Percentiles rank a stretch among this genome's conserved stretches.
Evolutionary conservation across 2,797 vertebrate genomes (phyloP).

Genomic region (Phaenicophaeus curvirostris): DNA sequence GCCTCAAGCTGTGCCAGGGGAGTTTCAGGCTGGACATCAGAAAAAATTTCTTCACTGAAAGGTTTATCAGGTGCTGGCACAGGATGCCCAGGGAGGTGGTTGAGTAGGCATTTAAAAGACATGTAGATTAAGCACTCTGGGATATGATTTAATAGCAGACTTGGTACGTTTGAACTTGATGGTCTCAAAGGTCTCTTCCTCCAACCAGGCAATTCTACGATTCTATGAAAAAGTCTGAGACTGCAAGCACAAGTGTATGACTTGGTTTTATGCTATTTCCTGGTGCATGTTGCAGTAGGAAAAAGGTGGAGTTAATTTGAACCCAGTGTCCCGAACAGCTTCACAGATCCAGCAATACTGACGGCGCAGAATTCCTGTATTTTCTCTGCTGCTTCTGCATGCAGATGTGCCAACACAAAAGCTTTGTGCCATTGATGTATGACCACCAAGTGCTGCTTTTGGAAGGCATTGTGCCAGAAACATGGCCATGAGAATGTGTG

Average conservation of each 20-base stretch:
- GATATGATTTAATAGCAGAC: too few relatives aligned
- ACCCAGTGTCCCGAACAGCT: background rate
- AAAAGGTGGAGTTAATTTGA: background rate
- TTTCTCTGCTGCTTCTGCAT: background rate
- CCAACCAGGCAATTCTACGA: too few relatives aligned
- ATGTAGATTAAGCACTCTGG: too few relatives aligned
- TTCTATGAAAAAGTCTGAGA: background rate
- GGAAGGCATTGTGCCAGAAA: background rate
- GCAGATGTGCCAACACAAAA: rapidly evolving
- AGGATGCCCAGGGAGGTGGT: too few relatives aligned
- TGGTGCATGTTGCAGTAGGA: rapidly evolving
- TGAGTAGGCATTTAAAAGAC: too few relatives aligned
- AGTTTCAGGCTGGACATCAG: too few relatives aligned
- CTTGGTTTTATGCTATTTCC: background rate
- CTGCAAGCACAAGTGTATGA: background rate
- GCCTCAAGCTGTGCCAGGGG: too few relatives aligned
- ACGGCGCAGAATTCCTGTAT: background rate
- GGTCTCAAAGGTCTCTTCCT: too few relatives aligned
- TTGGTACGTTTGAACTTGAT: too few relatives aligned
- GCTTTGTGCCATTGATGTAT: rapidly evolving
- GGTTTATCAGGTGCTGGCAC: too few relatives aligned
- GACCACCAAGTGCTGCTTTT: background rate
- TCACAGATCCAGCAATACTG: background rate
- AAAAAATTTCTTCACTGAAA: too few relatives aligned
- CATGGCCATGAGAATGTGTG: rapidly evolving